Percentiles rank a stretch among this genome's conserved stretches.
Conservation (phyloP, 1,140 invertebrate genomes). For the Drosophila trapezifrons region DNA sequence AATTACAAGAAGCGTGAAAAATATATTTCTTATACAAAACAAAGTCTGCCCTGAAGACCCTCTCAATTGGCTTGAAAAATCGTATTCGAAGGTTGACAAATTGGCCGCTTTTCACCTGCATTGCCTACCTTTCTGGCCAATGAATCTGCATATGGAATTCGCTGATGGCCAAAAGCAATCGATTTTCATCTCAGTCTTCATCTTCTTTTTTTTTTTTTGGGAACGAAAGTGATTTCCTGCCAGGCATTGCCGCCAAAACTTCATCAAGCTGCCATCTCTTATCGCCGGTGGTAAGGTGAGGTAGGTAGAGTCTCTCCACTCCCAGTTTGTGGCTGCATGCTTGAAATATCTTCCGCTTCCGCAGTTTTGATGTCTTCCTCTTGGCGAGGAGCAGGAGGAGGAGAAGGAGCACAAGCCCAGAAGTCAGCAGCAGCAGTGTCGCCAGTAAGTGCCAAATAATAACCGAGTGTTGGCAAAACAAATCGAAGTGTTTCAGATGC, state of each 20-base stretch:
- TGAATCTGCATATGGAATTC: slow-evolving; percentile 67
- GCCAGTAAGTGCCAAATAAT: slow-evolving; percentile 44
- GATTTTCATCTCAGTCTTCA: slow-evolving; percentile 50
- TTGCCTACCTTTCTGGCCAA: slow-evolving; percentile 60
- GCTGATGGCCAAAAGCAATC: slow-evolving; percentile 64
- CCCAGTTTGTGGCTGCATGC: slow-evolving; percentile 49
- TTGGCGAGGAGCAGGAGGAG: background rate
- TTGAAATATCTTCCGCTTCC: slow-evolving; percentile 73
- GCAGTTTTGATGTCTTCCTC: slow-evolving; percentile 76
- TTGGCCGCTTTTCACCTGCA: slow-evolving; percentile 50
- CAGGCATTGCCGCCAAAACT: slow-evolving; percentile 49
- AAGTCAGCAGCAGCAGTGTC: background rate
- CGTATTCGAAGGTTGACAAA: slow-evolving; percentile 43
- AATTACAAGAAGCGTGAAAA: no score
- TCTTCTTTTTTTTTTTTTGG: slow-evolving; percentile 15
- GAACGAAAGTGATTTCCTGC: slow-evolving; percentile 63
- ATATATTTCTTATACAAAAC: no score
- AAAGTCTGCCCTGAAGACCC: no score
- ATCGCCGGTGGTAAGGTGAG: slow-evolving; percentile 29
- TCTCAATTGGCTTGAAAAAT: background rate
- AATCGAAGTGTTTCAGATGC: slow-evolving; percentile 25
- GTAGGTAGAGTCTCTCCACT: background rate
- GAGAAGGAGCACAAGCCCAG: background rate
- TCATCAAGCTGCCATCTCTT: slow-evolving; percentile 57
- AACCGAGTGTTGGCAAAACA: slow-evolving; percentile 36